phyloP scores from a whole-genome alignment of 2,888 invertebrate genomes.

The Metalampra italica region DNA sequence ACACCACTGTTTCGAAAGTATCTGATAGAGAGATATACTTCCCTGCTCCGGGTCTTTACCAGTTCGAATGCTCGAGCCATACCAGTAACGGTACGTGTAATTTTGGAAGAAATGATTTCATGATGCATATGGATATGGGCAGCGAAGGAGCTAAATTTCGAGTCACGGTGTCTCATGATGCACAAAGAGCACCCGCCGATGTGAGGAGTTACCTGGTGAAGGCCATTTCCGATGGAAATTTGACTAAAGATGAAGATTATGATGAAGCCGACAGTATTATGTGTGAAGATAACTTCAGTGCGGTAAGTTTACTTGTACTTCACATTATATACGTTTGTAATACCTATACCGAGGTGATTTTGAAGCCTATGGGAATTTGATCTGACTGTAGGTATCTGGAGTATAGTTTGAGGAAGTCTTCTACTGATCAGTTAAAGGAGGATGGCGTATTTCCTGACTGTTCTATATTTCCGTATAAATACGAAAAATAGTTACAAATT shows the following conservation, averaged over 20 bases:
- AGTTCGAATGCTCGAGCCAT: conserved; percentile 50
- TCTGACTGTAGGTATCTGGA: no score
- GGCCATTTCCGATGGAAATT: conserved; percentile 42
- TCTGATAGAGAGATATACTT: conserved; percentile 78
- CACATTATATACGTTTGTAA: no score
- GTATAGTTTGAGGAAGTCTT: no score
- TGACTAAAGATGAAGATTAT: conserved; percentile 41
- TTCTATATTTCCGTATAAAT: no score
- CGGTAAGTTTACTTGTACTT: conserved; percentile 13
- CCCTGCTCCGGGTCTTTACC: conserved; percentile 77
- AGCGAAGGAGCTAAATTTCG: conserved; percentile 37
- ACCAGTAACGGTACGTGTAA: conserved; percentile 56
- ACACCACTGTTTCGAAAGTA: conserved; percentile 76
- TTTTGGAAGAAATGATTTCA: conserved; percentile 50
- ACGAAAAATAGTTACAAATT: no score
- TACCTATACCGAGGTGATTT: no score
- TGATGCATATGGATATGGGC: conserved; percentile 40
- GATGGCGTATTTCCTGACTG: no score
- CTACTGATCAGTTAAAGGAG: no score
- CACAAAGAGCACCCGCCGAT: conserved; percentile 36
- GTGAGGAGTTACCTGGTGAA: conserved; percentile 52
- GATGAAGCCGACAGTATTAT: conserved; percentile 43
- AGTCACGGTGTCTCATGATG: conserved; percentile 52
- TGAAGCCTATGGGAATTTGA: no score
- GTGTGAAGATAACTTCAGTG: conserved; percentile 49